Conservation (phyloP, 2,888 invertebrate genomes). For the Ennomos erosarius region DNA sequence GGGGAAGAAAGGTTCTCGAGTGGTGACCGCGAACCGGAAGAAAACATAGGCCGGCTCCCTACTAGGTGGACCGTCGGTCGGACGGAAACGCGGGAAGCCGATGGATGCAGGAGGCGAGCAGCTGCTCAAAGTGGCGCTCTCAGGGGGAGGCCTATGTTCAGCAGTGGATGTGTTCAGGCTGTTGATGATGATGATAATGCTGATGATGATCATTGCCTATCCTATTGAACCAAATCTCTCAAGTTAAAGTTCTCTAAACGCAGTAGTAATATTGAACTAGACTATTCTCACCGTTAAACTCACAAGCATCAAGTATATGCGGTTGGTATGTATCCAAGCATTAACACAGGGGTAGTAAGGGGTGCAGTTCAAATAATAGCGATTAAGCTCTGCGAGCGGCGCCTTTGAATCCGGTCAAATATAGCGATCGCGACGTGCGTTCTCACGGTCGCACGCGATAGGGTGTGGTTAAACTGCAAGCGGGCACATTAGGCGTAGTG, state of each 20-base stretch:
- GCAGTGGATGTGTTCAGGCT: too few relatives aligned
- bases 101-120: too few relatives aligned
- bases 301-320: constrained; percentile 1
- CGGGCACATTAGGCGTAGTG: constrained; percentile 19
- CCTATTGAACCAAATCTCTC: too few relatives aligned
- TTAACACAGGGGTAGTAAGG: constrained; percentile 37
- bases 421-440: constrained; percentile 51
- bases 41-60: too few relatives aligned
- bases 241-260: background rate
- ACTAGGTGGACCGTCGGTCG: too few relatives aligned
- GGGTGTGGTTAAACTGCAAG: constrained; percentile 24
- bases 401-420: constrained; percentile 60
- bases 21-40: too few relatives aligned
- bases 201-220: too few relatives aligned
- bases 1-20: too few relatives aligned
- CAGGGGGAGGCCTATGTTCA: too few relatives aligned
- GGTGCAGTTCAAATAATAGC: constrained; percentile 65
- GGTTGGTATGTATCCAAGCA: constrained; percentile 18
- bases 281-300: constrained; percentile 8
- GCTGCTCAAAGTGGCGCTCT: too few relatives aligned
- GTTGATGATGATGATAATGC: too few relatives aligned
- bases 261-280: background rate
- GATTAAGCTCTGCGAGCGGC: constrained; percentile 58
- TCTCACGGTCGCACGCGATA: constrained; percentile 52
- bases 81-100: too few relatives aligned